Base-by-base conservation (phyloP, 2,888 invertebrate genomes). In the Celastrina argiolus region DNA sequence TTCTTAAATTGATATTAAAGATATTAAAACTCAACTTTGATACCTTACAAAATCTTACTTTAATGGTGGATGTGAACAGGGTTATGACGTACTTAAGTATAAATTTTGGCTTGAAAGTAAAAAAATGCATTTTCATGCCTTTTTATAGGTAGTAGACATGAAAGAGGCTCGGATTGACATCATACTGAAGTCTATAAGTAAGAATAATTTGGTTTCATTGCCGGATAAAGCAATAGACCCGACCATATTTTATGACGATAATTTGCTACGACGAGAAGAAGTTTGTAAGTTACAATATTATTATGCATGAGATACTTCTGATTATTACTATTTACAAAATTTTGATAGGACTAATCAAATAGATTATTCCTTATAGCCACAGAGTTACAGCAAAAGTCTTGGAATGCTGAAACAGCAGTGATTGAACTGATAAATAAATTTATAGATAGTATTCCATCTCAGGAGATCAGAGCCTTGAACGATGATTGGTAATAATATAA, bases 361-460 rank as follows among this genome's bases (percentile, higher is more conserved):
- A 14, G 12, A 14, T n/a, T 18, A n/a, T 56, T 45, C 26, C 61
- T 75, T 74, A 8, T 65, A 91, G 91, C 86, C 1, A 68, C 70
- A 12, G 88, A 88, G 18, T 76, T 91, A 61, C 91, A 91, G 72
- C 82, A 85, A 67, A 89, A 88, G 69, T 91, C 90, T 0, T 87
- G 81, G 81, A 91, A 89, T 69, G 94, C 95, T 31, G 97, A 97
- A 84, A 92, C 94, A 69, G 94, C 96, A 34, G 96, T 95, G 0
- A 94, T 95, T 56, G 95, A 95, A 73, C 91, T 97, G 39, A 94
- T 97, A 31, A 93, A 96, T 72, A 95, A 95, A 83, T 96, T 97
- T 76, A 87, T 96, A 68, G 92, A 92, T 34, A 92, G 93, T 39
- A 93, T 94, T 65, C 92, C 88, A 69, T 92, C 92, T 69, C 92